Evolutionary conservation across 2,113 vertebrate species (phyloP).

Genomic region (Gobius niger): DNA sequence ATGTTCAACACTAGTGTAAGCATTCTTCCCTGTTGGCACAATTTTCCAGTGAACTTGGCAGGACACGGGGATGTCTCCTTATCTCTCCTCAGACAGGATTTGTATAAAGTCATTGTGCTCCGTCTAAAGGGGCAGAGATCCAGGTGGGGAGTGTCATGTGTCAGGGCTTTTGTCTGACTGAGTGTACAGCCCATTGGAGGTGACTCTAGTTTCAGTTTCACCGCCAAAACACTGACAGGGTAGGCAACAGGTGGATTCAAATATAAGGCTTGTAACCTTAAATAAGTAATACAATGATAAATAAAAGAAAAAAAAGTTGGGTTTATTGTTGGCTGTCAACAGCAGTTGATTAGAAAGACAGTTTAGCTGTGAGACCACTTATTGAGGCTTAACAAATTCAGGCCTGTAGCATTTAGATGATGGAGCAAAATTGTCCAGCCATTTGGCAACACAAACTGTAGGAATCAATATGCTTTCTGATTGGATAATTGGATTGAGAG

Average conservation of each 20-base stretch:
- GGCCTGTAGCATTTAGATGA: too few relatives aligned
- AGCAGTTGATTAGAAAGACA: too few relatives aligned
- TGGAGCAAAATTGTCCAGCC: too few relatives aligned
- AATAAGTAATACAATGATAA: not conserved
- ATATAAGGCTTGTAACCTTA: not conserved
- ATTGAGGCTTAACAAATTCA: too few relatives aligned
- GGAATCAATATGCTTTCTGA: too few relatives aligned
- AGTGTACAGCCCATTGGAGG: not conserved
- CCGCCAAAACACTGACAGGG: conserved; percentile 16
- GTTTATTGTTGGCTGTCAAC: not conserved
- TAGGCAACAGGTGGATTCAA: conserved; percentile 10
- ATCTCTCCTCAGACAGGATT: not conserved
- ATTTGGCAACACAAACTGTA: too few relatives aligned
- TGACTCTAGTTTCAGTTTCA: conserved; percentile 47
- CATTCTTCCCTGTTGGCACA: too few relatives aligned
- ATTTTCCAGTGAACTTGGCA: not conserved
- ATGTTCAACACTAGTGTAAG: not conserved
- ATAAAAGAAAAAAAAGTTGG: not conserved
- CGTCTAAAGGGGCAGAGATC: conserved; percentile 39
- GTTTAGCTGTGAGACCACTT: too few relatives aligned
- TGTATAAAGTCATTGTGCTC: conserved; percentile 10
- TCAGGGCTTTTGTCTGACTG: conserved; percentile 45
- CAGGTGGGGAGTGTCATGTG: conserved; percentile 46
- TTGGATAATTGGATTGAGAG: too few relatives aligned
- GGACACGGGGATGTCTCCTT: not conserved